These are phyloP conservation scores for Callyntrura sp. DNA, from an alignment of 2,888 invertebrate species.

Conservation along the genomic window DNA sequence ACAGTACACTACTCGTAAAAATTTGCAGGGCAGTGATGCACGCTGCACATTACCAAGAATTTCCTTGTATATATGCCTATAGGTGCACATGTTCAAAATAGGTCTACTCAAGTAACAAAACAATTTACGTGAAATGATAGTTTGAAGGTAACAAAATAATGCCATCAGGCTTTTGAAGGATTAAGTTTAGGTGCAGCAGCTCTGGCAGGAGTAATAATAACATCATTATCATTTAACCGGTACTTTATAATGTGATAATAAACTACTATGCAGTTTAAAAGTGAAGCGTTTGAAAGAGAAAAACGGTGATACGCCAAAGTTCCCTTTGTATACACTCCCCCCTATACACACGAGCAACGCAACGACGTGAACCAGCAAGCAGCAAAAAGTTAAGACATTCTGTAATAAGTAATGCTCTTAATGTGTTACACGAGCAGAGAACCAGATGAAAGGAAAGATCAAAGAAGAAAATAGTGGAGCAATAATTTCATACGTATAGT, in stretches of 20 bases:
- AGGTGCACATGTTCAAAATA: background rate
- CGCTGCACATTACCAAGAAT: background rate
- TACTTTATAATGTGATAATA: constrained; percentile 56
- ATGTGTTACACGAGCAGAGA: background rate
- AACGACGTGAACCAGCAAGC: background rate
- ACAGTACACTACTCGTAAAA: constrained; percentile 5
- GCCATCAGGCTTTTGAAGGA: constrained; percentile 44
- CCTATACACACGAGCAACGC: background rate
- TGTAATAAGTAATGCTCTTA: background rate
- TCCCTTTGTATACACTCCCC: constrained; percentile 4
- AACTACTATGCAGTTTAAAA: constrained; percentile 24
- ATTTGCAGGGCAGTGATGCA: background rate
- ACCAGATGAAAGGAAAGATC: constrained; percentile 31
- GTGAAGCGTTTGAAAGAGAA: background rate
- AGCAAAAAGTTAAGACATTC: constrained; percentile 11
- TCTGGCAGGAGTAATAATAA: constrained; percentile 58
- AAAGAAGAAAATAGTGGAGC: constrained; percentile 41
- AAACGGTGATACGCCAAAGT: background rate
- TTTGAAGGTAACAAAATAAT: constrained; percentile 40
- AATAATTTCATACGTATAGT: constrained; percentile 10
- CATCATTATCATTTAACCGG: constrained; percentile 59
- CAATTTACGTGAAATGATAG: background rate
- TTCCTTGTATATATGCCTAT: too few species aligned
- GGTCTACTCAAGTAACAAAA: background rate
- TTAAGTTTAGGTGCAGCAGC: constrained; percentile 63